These are phyloP conservation scores for Apteryx mantelli DNA, from an alignment of 2,113 vertebrate genomes.

Conservation along the genomic window DNA sequence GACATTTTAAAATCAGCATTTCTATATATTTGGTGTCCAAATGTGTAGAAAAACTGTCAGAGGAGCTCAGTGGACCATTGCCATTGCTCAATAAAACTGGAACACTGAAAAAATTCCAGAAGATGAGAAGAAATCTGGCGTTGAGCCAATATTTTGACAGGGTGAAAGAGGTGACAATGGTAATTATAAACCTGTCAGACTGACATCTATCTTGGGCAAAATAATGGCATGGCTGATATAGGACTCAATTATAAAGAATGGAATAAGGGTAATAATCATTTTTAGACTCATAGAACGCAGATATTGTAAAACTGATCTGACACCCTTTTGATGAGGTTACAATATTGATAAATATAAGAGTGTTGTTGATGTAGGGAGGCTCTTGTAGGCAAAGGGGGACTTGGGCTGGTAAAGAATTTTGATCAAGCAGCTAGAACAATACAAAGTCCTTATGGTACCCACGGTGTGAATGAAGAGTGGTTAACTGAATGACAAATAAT, in stretches of 20 bases:
- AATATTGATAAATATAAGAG: neutral
- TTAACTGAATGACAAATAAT: neutral
- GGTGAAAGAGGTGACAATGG: neutral
- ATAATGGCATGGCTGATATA: conserved; percentile 13
- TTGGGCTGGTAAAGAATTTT: neutral
- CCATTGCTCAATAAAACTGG: neutral
- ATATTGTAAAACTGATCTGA: neutral
- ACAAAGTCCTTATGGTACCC: neutral
- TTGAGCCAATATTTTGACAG: conserved; percentile 33
- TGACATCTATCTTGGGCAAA: conserved; percentile 29
- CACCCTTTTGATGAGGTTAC: conserved; percentile 4
- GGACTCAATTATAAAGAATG: conserved; percentile 17
- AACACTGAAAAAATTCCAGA: neutral
- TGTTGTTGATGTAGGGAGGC: neutral
- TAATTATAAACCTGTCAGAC: conserved; percentile 43
- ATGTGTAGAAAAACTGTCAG: neutral
- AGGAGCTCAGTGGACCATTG: neutral
- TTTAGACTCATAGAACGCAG: neutral
- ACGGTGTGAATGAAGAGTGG: neutral
- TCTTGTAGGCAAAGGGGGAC: neutral
- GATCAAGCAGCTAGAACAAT: neutral
- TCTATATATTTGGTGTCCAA: neutral
- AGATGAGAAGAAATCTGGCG: neutral
- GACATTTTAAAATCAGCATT: neutral
- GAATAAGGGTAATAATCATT: conserved; percentile 34